A percentile compares a stretch with the other conserved stretches of the same genome.
These are phyloP conservation scores for Idris sp. DNA, from an alignment of 1,140 invertebrate genomes.

Conservation along the genomic window DNA sequence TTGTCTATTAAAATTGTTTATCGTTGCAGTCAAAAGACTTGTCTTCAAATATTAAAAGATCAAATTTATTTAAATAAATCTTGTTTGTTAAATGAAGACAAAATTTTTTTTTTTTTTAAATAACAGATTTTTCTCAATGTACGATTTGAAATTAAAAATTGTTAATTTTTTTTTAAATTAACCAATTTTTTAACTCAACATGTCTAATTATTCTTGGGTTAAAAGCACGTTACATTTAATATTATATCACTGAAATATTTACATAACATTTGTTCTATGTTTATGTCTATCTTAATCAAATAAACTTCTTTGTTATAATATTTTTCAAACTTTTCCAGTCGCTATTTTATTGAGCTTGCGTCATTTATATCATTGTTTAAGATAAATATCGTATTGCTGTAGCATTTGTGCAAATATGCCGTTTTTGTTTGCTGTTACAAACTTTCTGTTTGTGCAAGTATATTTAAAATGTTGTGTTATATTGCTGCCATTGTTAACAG, in stretches of 20 bases:
- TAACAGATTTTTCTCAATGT: too few relatives aligned
- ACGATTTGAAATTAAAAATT: too few relatives aligned
- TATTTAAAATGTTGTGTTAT: constrained; percentile 40
- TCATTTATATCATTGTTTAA: constrained; percentile 40
- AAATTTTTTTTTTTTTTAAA: too few relatives aligned
- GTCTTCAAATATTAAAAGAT: too few relatives aligned
- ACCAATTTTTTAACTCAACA: too few relatives aligned
- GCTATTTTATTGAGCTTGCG: constrained; percentile 56
- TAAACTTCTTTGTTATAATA: constrained; percentile 56
- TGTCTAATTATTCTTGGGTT: constrained; percentile 49
- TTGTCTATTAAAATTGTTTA: too few relatives aligned
- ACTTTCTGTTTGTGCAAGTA: constrained; percentile 49
- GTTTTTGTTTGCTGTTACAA: constrained; percentile 45
- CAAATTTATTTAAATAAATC: too few relatives aligned
- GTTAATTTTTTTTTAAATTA: too few relatives aligned
- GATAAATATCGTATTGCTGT: constrained; percentile 41
- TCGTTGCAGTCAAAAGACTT: too few relatives aligned
- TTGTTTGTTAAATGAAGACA: too few relatives aligned
- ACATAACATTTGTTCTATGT: constrained; percentile 40
- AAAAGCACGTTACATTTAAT: constrained; percentile 41
- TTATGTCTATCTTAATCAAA: constrained; percentile 25
- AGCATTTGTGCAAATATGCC: constrained; percentile 31
- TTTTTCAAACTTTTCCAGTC: constrained; percentile 35
- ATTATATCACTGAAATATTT: constrained; percentile 26
- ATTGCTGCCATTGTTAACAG: constrained; percentile 29